Base-by-base conservation (phyloP, 2,113 vertebrate species). In the Menidia beryllina region DNA sequence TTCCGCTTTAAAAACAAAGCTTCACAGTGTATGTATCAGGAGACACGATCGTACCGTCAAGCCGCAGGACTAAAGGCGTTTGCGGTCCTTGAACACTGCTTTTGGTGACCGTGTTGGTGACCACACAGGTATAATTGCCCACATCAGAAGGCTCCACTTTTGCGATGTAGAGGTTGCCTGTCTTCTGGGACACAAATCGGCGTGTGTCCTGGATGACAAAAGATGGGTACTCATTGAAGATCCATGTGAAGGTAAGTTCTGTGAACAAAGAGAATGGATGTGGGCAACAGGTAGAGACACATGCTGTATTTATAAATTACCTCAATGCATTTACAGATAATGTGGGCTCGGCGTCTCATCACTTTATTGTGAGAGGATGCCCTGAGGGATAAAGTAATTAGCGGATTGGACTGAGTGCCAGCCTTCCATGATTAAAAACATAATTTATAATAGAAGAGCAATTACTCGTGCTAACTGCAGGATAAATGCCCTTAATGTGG, bases 111-210 rank as follows among this genome's bases (percentile, higher is more conserved):
- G 88, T 94, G 88, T 97, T 98, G 0, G 96, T 98, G 70, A 99
- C 96, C 21, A 98, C 96, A 0, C 97, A 99, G 0, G 96, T 98
- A 84, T 99, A 99, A 88, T 98, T 97, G 24, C 97, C 97, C 27
- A 91, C 96, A 2, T 99, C 97, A 0, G 96, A 97, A 4, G 91
- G 88, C 47, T 98, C 96, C 81, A 99, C 97, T 88, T 97, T 98
- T 1, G 97, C 96, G 0, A 99, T 97, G 89, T 98, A 99, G 2
- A 99, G 89, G 62, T 98, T 97, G 0, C 97, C 97, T 0, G 96
- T 99, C 68, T 96, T 95, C 68, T 99, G 97, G 0, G 97, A 99
- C 67, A 99, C 95, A 4, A 99, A 99, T 36, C 97, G 95, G 0
- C 96, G 94, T 1, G 89, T 95, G 90, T 99, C 96, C 84, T 98